A percentile compares a stretch with the other conserved stretches of the same genome.
phyloP scores from a whole-genome alignment of 2,888 invertebrate genomes.

The Drosophila pseudotalamancana region DNA sequence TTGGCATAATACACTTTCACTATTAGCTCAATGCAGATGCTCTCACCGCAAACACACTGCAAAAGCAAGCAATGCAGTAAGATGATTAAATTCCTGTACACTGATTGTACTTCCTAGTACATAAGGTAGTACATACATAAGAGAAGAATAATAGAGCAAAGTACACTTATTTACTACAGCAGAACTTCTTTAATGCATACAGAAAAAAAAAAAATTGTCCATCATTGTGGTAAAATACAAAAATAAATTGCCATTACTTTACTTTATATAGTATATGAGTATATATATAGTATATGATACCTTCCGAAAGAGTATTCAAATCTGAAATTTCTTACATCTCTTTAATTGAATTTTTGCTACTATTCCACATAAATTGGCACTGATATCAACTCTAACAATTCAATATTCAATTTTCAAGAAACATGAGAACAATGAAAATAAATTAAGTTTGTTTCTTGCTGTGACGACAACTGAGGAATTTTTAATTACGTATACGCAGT shows the following conservation, averaged over 20 bases:
- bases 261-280: too few relatives aligned
- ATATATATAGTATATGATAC: too few relatives aligned
- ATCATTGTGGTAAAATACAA: too few relatives aligned
- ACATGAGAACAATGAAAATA: neutral
- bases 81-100: neutral
- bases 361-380: neutral
- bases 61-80: neutral
- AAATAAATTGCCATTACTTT: too few relatives aligned
- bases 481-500: conserved; percentile 14
- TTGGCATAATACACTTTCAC: conserved; percentile 5
- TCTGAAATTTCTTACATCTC: too few relatives aligned
- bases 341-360: neutral
- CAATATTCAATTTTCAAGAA: neutral
- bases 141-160: too few relatives aligned
- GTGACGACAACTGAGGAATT: neutral
- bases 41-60: neutral
- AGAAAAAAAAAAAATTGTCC: too few relatives aligned
- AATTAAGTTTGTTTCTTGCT: neutral
- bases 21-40: neutral
- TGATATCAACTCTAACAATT: neutral
- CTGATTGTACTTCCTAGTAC: too few relatives aligned
- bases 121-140: too few relatives aligned
- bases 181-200: too few relatives aligned
- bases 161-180: too few relatives aligned
- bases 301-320: too few relatives aligned